Base-by-base conservation (phyloP, 2,113 vertebrate genomes). In the Perccottus glenii region DNA sequence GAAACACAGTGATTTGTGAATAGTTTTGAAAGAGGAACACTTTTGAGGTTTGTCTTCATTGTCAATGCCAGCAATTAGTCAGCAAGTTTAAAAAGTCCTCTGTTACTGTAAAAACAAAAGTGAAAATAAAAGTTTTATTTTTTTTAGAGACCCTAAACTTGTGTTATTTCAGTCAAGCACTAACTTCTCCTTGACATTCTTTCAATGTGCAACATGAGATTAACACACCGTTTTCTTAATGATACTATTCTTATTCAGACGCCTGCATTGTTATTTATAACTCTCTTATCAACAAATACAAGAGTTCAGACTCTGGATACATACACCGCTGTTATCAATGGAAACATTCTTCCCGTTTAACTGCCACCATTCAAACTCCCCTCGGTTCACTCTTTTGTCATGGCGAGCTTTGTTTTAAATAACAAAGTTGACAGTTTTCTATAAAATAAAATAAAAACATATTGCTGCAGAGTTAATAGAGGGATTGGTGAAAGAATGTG, bases 241-340 rank as follows among this genome's bases (percentile, higher is more conserved):
- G 73, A 77, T 73, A 81, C 27, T 10, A 64, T 61, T 81, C 74
- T 66, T 76, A 77, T 46, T 58, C 63, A 40, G 58, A 27, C 0
- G 14, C 40, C 75, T 71, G 67, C 27, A 46, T 53, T 64, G 12
- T 70, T 85, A 85, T 89, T 81, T 46, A 4, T 27, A 4, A 11
- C 6, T 46, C 19, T 58, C 44, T 43, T 85, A 82, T 85, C 86
- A 67, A 60, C 72, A 58, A 74, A 86, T 83, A 87, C 73, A 70
- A 87, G 66, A 73, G 77, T 61, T 49, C 66, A 67, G 68, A 50
- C 72, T 72, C 16, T 78, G 79, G 85, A 87, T 67, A 82, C 79
- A 85, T 81, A 83, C 76, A 73, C 56, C 11, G 55, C 33, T 73
- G 69, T 88, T 90, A 92, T 91, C 88, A 87, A 67, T 86, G 81